Base-by-base conservation (phyloP, 1,140 invertebrate species). In the Cydia pomonella region DNA sequence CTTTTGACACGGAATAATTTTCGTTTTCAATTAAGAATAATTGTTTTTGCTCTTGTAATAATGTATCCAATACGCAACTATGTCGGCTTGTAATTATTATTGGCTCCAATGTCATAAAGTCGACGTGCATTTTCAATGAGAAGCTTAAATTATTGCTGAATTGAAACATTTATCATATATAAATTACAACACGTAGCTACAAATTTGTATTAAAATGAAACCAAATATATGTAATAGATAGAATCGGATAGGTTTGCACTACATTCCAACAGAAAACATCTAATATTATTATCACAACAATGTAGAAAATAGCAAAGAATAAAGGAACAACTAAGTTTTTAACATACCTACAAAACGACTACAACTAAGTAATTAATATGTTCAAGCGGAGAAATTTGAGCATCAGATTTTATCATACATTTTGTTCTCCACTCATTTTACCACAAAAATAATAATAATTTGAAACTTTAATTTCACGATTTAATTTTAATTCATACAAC, bases 361-460 rank as follows among this genome's bases (percentile, higher is more conserved):
- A 78, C 77, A 80, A 78, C 74, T 74, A 82, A 73, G 71, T 77
- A 84, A 75, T 79, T 78, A 73, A 80, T 82, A 79, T 80, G 80
- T 81, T 59, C 80, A 88, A 87, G 87, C 87, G 81, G 76, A 88
- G 77, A 82, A 78, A 77, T 75, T 89, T 89, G 87, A 89, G 87
- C 87, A 89, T 89, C 81, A 89, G 87, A 87, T 82, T 69, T 82
- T 77, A 73, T 81, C 72, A 73, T 80, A 76, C 38, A 77, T 64
- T 69, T 76, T 29, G 66, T 72, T 74, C 66, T 78, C 87, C 87
- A 88, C 87, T 84, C 76, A 89, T 87, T 89, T 91, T 82, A 78
- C 80, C 85, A 87, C 78, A 41, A 72, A 76, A 73, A 72, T 78
- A 83, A 84, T 80, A 81, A 74, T 64, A 74, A 74, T 74, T 64